Percentiles rank a stretch among this genome's conserved stretches.
phyloP scores from a whole-genome alignment of 2,113 vertebrate genomes.

The Lasiurus cinereus region DNA sequence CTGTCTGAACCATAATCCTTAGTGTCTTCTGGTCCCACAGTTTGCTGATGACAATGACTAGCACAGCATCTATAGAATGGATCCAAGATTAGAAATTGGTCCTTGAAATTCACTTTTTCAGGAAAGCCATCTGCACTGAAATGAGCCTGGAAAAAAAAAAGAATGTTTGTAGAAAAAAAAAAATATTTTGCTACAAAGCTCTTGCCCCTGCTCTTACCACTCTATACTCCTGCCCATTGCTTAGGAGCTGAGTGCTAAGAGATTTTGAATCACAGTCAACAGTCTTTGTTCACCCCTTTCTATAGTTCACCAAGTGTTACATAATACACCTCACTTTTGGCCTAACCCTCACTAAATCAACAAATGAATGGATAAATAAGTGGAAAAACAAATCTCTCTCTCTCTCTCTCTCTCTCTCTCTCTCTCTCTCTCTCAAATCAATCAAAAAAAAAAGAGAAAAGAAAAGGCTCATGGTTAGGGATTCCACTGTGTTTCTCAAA shows the following conservation, averaged over 20 bases:
- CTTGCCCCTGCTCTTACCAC: not conserved
- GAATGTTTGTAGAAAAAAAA: not conserved
- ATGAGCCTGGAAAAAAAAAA: not conserved
- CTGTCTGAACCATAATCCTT: not conserved
- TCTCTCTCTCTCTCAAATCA: not conserved
- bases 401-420: not conserved
- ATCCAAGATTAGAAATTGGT: not conserved
- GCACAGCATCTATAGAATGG: not conserved
- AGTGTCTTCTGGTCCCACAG: not conserved
- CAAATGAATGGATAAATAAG: not conserved
- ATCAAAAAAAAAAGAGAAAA: too few relatives aligned
- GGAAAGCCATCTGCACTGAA: not conserved
- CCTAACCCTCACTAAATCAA: not conserved
- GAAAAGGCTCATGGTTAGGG: too few relatives aligned
- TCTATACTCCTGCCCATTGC: rapidly evolving
- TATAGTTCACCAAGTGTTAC: too few relatives aligned
- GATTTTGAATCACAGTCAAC: not conserved
- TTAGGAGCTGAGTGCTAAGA: rapidly evolving
- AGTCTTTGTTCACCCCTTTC: not conserved
- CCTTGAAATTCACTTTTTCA: slow-evolving; percentile 15
- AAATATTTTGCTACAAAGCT: not conserved
- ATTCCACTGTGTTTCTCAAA: not conserved
- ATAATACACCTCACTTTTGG: not conserved
- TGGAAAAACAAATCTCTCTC: not conserved
- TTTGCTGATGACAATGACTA: not conserved